These are phyloP conservation scores for Scomber japonicus DNA, from an alignment of 2,113 vertebrate genomes.

Conservation along the genomic window DNA sequence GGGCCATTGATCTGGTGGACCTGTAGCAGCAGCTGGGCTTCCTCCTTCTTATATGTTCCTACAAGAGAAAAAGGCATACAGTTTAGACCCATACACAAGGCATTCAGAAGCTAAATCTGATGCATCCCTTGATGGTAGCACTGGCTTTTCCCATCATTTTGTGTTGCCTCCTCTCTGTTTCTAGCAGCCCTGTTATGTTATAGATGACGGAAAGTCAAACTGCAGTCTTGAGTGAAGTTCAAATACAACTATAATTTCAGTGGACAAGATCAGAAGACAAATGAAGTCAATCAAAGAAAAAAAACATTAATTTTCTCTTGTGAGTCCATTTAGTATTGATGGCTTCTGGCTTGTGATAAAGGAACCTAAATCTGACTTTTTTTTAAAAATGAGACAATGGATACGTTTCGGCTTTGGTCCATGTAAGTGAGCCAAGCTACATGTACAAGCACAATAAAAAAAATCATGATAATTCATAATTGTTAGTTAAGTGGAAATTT, in stretches of 20 bases:
- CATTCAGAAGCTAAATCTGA: neutral
- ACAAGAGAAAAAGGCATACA: constrained; percentile 7
- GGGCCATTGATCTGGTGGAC: constrained; percentile 94
- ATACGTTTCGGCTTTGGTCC: no score
- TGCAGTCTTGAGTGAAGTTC: neutral
- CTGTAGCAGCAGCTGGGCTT: constrained; percentile 95
- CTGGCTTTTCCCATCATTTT: no score
- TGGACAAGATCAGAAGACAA: neutral
- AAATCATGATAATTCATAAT: no score
- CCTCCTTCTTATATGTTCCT: constrained; percentile 95
- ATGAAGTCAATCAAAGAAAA: no score
- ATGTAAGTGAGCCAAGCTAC: no score
- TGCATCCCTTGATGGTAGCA: neutral
- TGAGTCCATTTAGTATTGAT: no score
- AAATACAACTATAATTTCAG: neutral
- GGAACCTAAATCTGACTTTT: no score
- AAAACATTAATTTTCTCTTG: no score
- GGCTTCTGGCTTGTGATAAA: no score
- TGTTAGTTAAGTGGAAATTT: neutral
- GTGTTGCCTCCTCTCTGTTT: neutral
- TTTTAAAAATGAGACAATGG: no score
- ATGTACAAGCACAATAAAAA: no score
- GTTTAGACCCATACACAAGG: neutral
- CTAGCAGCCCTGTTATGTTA: neutral
- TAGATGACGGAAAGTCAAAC: neutral